These are phyloP conservation scores for Pelmatolapia mariae DNA, from an alignment of 2,113 vertebrate species.

Conservation along the genomic window DNA sequence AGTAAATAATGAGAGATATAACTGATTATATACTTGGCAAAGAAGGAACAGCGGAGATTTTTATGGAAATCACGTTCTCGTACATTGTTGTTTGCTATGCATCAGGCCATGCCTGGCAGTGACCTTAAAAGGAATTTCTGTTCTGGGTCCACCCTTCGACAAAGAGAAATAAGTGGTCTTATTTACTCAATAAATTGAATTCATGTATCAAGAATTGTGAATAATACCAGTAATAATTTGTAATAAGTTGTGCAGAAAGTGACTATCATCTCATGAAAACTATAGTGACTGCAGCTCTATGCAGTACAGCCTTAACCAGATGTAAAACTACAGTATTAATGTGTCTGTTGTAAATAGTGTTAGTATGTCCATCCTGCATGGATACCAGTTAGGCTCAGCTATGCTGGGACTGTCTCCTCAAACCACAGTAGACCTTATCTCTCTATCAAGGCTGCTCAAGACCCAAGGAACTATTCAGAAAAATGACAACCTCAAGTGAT, in stretches of 20 bases:
- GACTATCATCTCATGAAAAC: constrained; percentile 85
- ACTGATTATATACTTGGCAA: constrained; percentile 11
- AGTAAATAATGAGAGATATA: constrained; percentile 11
- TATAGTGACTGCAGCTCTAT: constrained; percentile 66
- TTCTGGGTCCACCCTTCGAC: constrained; percentile 60
- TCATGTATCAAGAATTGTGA: constrained; percentile 64
- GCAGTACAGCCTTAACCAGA: constrained; percentile 77
- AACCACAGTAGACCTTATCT: constrained; percentile 57
- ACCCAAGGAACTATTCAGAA: not conserved
- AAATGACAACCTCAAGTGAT: not conserved
- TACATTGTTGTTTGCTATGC: constrained; percentile 74
- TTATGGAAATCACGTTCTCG: constrained; percentile 47
- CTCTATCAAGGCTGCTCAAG: constrained; percentile 34
- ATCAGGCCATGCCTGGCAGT: constrained; percentile 70
- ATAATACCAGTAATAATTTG: constrained; percentile 66
- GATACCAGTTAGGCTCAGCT: constrained; percentile 80
- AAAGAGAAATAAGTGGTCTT: constrained; percentile 76
- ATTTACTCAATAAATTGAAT: constrained; percentile 63
- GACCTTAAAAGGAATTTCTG: constrained; percentile 63
- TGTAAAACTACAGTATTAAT: constrained; percentile 66
- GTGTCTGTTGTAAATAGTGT: constrained; percentile 90
- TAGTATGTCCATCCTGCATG: constrained; percentile 86
- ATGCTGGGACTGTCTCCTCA: constrained; percentile 29
- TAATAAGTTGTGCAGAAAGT: constrained; percentile 77
- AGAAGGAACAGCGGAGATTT: constrained; percentile 45